Conservation (phyloP, 2,888 invertebrate species). For the Pasiphila rectangulata region DNA sequence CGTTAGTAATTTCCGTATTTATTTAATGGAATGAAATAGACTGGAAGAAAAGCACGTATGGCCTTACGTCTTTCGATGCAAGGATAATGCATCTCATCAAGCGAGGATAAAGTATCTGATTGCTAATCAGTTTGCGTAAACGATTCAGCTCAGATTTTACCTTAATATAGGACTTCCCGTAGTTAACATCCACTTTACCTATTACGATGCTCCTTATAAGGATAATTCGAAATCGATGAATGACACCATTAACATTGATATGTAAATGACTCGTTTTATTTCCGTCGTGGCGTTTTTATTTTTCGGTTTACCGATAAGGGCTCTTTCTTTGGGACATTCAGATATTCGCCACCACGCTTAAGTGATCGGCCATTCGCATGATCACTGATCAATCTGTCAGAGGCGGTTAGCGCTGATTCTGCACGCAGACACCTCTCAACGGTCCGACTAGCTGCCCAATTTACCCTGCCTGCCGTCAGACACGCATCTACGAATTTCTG, state of each 20-base stretch:
- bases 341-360: conserved; percentile 31
- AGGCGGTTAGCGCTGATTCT: conserved; percentile 28
- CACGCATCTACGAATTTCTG: not conserved
- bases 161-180: not conserved
- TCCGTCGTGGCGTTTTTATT: conserved; percentile 10
- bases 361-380: conserved; percentile 20
- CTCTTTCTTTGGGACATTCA: too few relatives aligned
- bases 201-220: not conserved
- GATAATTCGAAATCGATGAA: conserved; percentile 5
- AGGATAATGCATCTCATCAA: not conserved
- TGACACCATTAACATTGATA: conserved; percentile 4
- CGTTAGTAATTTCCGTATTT: too few relatives aligned
- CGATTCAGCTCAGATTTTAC: too few relatives aligned
- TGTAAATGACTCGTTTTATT: conserved; percentile 15
- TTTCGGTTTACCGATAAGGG: conserved; percentile 5
- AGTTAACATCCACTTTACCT: too few relatives aligned
- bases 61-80: not conserved
- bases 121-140: too few relatives aligned
- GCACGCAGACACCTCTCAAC: conserved; percentile 16
- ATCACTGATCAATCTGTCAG: conserved; percentile 38
- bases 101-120: too few relatives aligned
- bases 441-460: not conserved
- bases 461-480: conserved; percentile 1
- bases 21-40: too few relatives aligned
- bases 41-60: too few relatives aligned